phyloP scores from a whole-genome alignment of 2,888 invertebrate species.

The Helobdella robusta region DNA sequence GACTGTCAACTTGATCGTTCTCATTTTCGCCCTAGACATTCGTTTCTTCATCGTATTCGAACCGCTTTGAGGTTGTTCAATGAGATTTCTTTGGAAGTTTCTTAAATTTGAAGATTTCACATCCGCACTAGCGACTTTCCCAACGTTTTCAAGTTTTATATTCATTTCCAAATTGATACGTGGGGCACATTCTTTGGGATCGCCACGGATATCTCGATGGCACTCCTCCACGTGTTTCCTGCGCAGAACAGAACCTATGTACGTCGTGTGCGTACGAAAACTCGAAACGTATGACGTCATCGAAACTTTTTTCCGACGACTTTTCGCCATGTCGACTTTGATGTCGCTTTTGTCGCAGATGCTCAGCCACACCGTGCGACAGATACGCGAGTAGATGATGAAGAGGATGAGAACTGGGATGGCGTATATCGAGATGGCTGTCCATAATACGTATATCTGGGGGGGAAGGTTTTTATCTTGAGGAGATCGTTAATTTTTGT shows the following conservation, averaged over 20 bases:
- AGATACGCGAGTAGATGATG: constrained; percentile 47
- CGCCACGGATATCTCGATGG: too few species aligned
- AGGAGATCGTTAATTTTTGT: too few species aligned
- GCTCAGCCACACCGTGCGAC: constrained; percentile 41
- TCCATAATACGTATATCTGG: constrained; percentile 44
- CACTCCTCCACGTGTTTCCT: too few species aligned
- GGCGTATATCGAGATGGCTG: constrained; percentile 48
- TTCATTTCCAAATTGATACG: too few species aligned
- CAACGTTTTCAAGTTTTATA: too few species aligned
- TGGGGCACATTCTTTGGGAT: too few species aligned
- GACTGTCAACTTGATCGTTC: constrained; percentile 53
- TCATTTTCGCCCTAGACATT: constrained; percentile 51
- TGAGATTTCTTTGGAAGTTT: too few species aligned
- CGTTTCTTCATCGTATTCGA: constrained; percentile 32
- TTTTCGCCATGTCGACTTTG: not conserved
- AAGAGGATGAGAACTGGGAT: constrained; percentile 47
- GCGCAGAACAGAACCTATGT: not conserved
- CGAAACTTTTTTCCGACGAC: constrained; percentile 1
- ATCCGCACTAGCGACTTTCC: too few species aligned
- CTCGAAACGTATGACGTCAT: constrained; percentile 8
- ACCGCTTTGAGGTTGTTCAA: too few species aligned
- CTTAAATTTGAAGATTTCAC: too few species aligned
- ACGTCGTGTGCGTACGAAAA: not conserved
- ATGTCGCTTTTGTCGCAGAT: not conserved
- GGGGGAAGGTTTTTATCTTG: too few species aligned